Conservation (phyloP, 2,888 invertebrate species). For the Eurois occulta region DNA sequence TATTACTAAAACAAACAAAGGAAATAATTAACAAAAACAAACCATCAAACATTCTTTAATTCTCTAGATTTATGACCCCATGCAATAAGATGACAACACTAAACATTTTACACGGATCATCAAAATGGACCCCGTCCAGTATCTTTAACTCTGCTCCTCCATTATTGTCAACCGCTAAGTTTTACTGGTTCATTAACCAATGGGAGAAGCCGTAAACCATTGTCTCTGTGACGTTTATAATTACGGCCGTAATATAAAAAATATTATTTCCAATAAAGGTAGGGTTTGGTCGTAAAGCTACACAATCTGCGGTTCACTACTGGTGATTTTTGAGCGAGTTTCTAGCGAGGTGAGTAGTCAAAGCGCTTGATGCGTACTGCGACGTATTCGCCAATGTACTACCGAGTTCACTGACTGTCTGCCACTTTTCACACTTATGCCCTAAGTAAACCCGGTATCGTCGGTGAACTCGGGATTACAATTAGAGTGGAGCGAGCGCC, state of each 20-base stretch:
- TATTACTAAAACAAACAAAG: constrained; percentile 1
- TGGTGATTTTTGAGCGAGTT: not conserved
- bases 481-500: not conserved
- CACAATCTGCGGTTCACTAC: constrained; percentile 45
- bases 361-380: not conserved
- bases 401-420: not conserved
- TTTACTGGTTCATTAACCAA: constrained; percentile 72
- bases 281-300: constrained; percentile 42
- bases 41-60: constrained; percentile 1
- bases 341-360: not conserved
- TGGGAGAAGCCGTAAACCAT: constrained; percentile 67
- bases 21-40: not conserved
- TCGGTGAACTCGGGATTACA: not conserved
- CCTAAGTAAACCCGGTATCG: no score
- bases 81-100: constrained; percentile 9
- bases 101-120: constrained; percentile 40
- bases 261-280: constrained; percentile 65
- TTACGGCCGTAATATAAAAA: constrained; percentile 59
- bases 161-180: constrained; percentile 64
- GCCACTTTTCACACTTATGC: not conserved
- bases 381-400: not conserved
- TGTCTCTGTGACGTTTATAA: constrained; percentile 68
- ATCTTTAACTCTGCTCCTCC: constrained; percentile 32
- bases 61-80: constrained; percentile 33
- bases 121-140: constrained; percentile 47